A percentile compares a stretch with the other conserved stretches of the same genome.
Evolutionary conservation across 2,888 invertebrate species (phyloP).

Genomic region (Cephus pygmeus): DNA sequence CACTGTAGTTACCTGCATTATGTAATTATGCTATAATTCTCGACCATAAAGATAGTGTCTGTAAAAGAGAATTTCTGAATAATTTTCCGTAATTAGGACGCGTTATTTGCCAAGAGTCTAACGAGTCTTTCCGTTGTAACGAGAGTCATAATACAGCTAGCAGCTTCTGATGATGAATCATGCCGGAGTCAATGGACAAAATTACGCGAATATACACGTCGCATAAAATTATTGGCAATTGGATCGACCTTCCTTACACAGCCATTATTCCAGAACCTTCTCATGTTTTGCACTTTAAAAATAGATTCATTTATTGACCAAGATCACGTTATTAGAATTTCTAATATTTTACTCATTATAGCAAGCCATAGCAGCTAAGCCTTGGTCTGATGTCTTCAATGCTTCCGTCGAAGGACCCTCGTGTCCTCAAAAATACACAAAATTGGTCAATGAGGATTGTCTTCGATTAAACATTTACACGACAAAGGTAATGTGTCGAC

Average conservation of each 20-base stretch:
- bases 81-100: neutral
- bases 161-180: neutral
- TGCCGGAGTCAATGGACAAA: neutral
- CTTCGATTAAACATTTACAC: conserved; percentile 73
- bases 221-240: neutral
- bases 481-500: conserved; percentile 54
- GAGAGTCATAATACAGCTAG: neutral
- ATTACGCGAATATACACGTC: neutral
- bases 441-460: conserved; percentile 71
- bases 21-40: neutral
- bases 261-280: neutral
- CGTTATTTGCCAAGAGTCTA: conserved; percentile 6
- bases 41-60: neutral
- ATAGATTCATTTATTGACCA: neutral
- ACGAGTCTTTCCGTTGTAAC: conserved; percentile 8
- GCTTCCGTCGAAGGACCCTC: conserved; percentile 71
- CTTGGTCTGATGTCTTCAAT: conserved; percentile 68
- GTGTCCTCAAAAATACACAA: conserved; percentile 67
- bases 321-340: neutral
- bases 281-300: neutral
- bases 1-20: neutral
- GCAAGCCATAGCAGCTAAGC: conserved; percentile 68
- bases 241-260: neutral
- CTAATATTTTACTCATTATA: conserved; percentile 35
- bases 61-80: neutral